phyloP scores from a whole-genome alignment of 2,888 invertebrate genomes.

The Coecobrya sp. region DNA sequence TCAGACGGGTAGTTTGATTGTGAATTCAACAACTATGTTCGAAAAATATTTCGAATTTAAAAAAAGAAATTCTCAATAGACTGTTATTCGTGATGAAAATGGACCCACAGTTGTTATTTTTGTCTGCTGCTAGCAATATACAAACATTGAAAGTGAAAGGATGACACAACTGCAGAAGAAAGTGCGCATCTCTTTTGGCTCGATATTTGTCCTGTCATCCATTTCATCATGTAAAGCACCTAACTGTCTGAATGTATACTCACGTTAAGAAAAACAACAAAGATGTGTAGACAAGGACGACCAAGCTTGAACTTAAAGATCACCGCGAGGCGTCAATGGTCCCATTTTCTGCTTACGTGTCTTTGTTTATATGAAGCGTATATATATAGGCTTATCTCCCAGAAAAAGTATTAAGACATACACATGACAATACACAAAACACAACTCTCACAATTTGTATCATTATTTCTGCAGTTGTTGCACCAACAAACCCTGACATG shows the following conservation, averaged over 20 bases:
- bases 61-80: no score
- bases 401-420: background rate
- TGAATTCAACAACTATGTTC: no score
- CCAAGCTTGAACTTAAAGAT: background rate
- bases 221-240: background rate
- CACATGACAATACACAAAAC: background rate
- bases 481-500: conserved; percentile 46
- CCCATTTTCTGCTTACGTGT: background rate
- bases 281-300: background rate
- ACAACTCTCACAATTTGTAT: background rate
- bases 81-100: conserved; percentile 78
- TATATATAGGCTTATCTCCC: background rate
- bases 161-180: conserved; percentile 8
- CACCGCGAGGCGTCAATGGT: conserved; percentile 11
- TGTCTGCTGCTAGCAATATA: background rate
- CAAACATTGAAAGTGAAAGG: background rate
- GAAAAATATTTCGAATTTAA: no score
- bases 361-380: background rate
- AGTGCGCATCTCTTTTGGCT: background rate
- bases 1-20: no score
- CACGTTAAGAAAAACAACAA: conserved; percentile 13
- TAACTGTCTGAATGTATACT: background rate
- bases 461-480: conserved; percentile 48
- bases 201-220: conserved; percentile 26
- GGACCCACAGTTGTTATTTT: background rate